Evolutionary conservation across 2,113 vertebrate genomes (phyloP).

Genomic region (Noctilio leporinus): DNA sequence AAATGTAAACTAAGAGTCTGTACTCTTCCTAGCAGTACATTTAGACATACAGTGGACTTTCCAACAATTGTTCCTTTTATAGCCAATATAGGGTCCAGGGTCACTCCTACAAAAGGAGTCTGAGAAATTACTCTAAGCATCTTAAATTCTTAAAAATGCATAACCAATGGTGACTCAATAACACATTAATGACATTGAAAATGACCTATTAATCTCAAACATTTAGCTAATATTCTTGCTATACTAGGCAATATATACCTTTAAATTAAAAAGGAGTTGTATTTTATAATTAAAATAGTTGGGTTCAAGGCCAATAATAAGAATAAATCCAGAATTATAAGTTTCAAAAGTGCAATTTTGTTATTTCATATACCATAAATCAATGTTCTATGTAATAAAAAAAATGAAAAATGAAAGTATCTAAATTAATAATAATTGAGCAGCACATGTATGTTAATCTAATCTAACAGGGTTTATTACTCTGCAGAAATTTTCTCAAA

Average conservation of each 20-base stretch:
- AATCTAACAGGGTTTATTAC: slow-evolving; percentile 63
- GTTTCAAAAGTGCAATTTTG: slow-evolving; percentile 39
- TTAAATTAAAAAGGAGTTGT: not conserved
- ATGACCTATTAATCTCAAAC: not conserved
- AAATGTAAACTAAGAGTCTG: not conserved
- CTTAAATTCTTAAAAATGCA: not conserved
- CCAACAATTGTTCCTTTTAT: not conserved
- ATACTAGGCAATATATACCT: not conserved
- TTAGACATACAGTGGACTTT: not conserved
- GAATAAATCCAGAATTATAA: not conserved
- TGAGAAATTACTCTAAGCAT: not conserved
- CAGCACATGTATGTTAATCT: slow-evolving; percentile 53
- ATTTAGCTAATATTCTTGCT: not conserved
- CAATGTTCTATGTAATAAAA: slow-evolving; percentile 54
- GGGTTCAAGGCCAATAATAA: not conserved
- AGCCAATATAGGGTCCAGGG: accelerated
- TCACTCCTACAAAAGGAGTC: not conserved
- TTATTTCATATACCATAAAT: slow-evolving; percentile 56
- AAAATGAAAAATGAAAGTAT: slow-evolving; percentile 55
- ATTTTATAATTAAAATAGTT: slow-evolving; percentile 10
- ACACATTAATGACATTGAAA: not conserved
- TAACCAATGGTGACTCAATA: not conserved
- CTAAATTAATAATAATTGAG: slow-evolving; percentile 63
- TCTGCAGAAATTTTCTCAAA: slow-evolving; percentile 64
- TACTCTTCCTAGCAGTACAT: not conserved